phyloP scores from a whole-genome alignment of 1,140 invertebrate genomes.

The Drosophila santomea region DNA sequence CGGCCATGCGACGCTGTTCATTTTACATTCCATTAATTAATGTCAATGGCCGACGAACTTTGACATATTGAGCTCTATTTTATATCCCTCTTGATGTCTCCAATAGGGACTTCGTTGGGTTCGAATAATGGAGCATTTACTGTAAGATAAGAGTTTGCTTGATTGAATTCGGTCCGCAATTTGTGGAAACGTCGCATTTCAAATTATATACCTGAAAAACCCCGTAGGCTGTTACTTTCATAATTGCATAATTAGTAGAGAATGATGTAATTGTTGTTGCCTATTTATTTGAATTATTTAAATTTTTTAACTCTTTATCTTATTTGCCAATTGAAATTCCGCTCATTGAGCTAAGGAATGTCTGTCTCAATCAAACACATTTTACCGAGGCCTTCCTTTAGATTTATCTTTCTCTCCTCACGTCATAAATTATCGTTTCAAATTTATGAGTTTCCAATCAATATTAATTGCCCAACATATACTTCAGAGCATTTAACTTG shows the following conservation, averaged over 20 bases:
- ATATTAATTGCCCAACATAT: conserved; percentile 45
- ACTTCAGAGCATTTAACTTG: conserved; percentile 43
- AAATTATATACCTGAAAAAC: background rate
- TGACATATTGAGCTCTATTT: conserved; percentile 76
- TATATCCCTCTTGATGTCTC: conserved; percentile 12
- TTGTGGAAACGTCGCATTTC: background rate
- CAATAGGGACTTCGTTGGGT: conserved; percentile 14
- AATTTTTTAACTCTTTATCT: background rate
- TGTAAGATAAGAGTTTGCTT: conserved; percentile 3
- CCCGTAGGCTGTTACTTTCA: no score
- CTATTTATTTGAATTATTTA: no score
- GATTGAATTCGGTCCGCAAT: background rate
- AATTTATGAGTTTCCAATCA: conserved; percentile 54
- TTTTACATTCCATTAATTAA: conserved; percentile 83
- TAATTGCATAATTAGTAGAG: no score
- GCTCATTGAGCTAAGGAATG: background rate
- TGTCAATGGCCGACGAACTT: conserved; percentile 72
- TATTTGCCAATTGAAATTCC: background rate
- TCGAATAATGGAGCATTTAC: conserved; percentile 16
- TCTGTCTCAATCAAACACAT: conserved; percentile 4
- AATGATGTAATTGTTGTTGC: no score
- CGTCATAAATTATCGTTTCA: conserved; percentile 25
- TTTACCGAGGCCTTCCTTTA: background rate
- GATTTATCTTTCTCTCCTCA: conserved; percentile 33
- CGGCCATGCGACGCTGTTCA: conserved; percentile 62